Evolutionary conservation across 2,888 invertebrate genomes (phyloP).

Genomic region (Nemoura dubitans): DNA sequence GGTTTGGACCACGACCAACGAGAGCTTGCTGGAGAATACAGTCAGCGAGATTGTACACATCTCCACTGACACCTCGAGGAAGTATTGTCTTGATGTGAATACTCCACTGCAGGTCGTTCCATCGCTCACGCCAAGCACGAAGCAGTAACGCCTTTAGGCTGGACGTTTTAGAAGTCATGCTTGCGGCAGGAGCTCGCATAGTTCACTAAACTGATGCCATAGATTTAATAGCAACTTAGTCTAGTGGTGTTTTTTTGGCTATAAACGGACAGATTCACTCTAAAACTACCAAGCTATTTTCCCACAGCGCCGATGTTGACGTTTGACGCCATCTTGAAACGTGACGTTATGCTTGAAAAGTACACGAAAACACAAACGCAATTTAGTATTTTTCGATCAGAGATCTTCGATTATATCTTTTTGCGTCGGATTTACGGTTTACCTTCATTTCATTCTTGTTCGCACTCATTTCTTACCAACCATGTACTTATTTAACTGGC

Average conservation of each 20-base stretch:
- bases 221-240: not conserved
- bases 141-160: conserved; percentile 81
- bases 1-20: conserved; percentile 92
- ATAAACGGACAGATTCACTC: too few relatives aligned
- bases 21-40: conserved; percentile 93
- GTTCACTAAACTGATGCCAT: not conserved
- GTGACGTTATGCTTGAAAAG: too few relatives aligned
- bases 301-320: not conserved
- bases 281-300: too few relatives aligned
- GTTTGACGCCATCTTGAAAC: not conserved
- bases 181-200: conserved; percentile 31
- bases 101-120: conserved; percentile 96
- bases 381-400: too few relatives aligned
- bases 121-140: conserved; percentile 93
- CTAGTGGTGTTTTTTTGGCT: too few relatives aligned
- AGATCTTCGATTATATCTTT: too few relatives aligned
- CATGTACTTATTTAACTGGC: too few relatives aligned
- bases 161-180: conserved; percentile 80
- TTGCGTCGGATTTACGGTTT: too few relatives aligned
- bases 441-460: too few relatives aligned
- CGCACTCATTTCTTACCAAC: too few relatives aligned
- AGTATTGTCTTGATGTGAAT: conserved; percentile 92
- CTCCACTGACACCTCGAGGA: conserved; percentile 91
- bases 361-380: too few relatives aligned
- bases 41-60: conserved; percentile 91